phyloP scores from a whole-genome alignment of 2,797 vertebrate genomes.

The Myripristis jacobus region DNA sequence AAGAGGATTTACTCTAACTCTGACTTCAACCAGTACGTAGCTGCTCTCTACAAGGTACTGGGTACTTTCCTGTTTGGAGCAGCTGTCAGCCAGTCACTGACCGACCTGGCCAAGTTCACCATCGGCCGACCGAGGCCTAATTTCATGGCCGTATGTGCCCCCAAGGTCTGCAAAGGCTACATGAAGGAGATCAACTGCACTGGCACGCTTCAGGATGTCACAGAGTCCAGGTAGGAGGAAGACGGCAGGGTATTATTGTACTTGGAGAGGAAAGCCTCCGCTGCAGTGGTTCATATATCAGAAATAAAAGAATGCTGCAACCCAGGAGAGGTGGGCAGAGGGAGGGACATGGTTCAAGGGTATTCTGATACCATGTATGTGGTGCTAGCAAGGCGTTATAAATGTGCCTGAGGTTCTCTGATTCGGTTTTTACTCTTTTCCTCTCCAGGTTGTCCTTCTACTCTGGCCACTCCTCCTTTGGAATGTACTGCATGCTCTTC shows the following conservation, averaged over 20 bases:
- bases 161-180: constrained; percentile 87
- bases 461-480: constrained; percentile 98
- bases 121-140: constrained; percentile 92
- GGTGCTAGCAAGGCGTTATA: neutral
- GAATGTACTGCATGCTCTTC: constrained; percentile 99
- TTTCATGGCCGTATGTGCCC: constrained; percentile 90
- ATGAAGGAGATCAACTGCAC: constrained; percentile 86
- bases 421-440: neutral
- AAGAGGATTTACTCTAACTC: constrained; percentile 91
- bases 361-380: neutral
- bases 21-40: constrained; percentile 92
- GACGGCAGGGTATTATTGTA: neutral
- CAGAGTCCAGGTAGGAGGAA: constrained; percentile 89
- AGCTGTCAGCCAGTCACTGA: constrained; percentile 93
- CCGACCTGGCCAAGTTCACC: constrained; percentile 94
- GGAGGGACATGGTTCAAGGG: no score
- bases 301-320: neutral
- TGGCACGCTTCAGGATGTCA: constrained; percentile 82
- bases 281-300: no score
- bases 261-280: neutral
- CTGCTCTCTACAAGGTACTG: constrained; percentile 94
- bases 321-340: no score
- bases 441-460: constrained; percentile 93
- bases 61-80: constrained; percentile 94
- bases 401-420: neutral